Base-by-base conservation (phyloP, 2,888 invertebrate genomes). In the Druceiella hillmani region DNA sequence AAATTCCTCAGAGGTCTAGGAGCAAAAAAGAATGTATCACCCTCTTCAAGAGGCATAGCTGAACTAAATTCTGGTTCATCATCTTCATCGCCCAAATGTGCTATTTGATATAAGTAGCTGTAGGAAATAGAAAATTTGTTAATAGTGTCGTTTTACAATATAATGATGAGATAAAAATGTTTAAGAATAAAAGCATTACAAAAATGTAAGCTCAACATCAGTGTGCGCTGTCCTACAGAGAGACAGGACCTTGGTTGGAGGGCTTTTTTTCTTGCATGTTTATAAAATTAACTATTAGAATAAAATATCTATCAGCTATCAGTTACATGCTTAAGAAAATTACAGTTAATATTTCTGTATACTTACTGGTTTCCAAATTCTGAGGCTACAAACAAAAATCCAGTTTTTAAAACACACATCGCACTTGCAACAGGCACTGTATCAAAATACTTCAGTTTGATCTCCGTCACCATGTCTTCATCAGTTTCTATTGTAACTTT, bases 291-390 rank as follows among this genome's bases (percentile, higher is more conserved):
- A 33, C 27, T n/a, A 27, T 1, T 9, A 6, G 11, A 35, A 33
- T 13, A 6, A 6, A 36, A 14, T 7, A 3, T 27, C 5, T 10
- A 7, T 6, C 10, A n/a, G n/a, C n/a, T n/a, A n/a, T n/a, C n/a
- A n/a, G n/a, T n/a, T n/a, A n/a, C n/a, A 7, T 20, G 20, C 5
- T 5, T 20, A 5, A 20, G 20, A 20, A 20, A 20, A 20, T 20
- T 7, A 7, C 9, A 7, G 5, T 20, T 20, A 42, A 17, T 17
- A 15, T 30, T 38, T 26, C n/a, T 20, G 33, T 43, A 53, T 55
- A 88, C 95, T 88, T 75, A 97, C 94, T 99, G 99, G 71, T 99
- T 99, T 53, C 98, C 98, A 79, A 98, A 99, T 69, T 99, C 99
- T 16, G 92, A 88, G 2, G 98, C 98, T 6, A 98, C 90, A 70